Percentiles rank a stretch among this genome's conserved stretches.
Evolutionary conservation across 2,113 vertebrate species (phyloP).

Genomic region (Loxodonta africana): DNA sequence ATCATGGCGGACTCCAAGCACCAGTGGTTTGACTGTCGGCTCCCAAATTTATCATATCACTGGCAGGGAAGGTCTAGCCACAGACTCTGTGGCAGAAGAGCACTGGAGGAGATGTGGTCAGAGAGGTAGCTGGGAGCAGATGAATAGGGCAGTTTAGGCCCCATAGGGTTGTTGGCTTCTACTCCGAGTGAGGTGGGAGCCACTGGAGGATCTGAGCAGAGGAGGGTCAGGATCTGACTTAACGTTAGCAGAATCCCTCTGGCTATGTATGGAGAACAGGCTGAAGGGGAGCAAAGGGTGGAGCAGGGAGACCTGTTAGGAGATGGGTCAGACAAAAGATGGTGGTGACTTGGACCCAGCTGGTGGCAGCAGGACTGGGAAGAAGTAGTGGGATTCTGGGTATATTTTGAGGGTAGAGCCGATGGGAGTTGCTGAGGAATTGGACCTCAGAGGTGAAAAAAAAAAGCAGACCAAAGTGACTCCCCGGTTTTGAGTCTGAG

Average conservation of each 20-base stretch:
- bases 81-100: too few relatives aligned
- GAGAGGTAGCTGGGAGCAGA: neutral
- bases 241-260: neutral
- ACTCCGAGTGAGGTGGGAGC: neutral
- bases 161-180: neutral
- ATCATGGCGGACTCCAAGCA: neutral
- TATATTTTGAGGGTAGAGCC: neutral
- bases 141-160: neutral
- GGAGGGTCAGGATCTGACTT: neutral
- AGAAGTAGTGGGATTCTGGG: neutral
- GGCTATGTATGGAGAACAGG: neutral
- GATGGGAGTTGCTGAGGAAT: neutral
- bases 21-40: neutral
- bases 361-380: accelerated
- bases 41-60: neutral
- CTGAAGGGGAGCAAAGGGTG: neutral
- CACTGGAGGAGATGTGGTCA: accelerated
- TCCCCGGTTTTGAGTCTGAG: neutral
- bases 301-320: neutral
- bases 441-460: neutral
- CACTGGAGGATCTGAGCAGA: neutral
- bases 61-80: neutral
- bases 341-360: neutral
- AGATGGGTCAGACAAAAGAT: neutral
- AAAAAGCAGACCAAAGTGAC: neutral